Evolutionary conservation across 2,113 vertebrate genomes (phyloP), one percentile per base, ranked within the genome.

Genomic region (Todiramphus saurophagus): DNA sequence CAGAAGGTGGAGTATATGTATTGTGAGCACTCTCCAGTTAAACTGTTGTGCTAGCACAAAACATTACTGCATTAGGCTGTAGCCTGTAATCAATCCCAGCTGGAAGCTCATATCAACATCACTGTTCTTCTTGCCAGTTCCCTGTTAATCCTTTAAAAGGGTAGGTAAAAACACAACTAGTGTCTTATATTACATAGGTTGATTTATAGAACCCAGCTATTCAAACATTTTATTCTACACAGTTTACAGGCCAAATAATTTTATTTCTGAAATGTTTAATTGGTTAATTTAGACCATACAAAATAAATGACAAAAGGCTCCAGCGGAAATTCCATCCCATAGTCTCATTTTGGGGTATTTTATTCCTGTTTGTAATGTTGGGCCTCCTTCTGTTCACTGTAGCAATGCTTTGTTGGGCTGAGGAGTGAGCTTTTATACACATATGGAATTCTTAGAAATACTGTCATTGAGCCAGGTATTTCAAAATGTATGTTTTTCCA

Each of bases 141-240:
- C 85, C 94, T 89, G 64, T 93, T 97, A 96, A 96, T 97, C 87
- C 95, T 96, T 93, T 93, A 87, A 97, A 97, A 97, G 77, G 70
- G 76, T 87, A 94, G 94, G 89, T 97, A 94, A 92, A 97, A 97
- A 83, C 83, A 94, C 93, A 67, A 72, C 81, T 66, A 46, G 58
- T 79, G 81, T 81, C 93, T 97, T 96, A 73, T 82, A 75, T 97
- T 97, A 95, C 91, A 91, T 77, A 90, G 81, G 78, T 92, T 85
- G 94, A 94, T 94, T 97, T 97, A 97, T 96, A 77, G 87, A 94
- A 96, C 16, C 66, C 95, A 94, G 93, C 80, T 96, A 97, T 93
- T 97, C 78, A 97, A 97, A 97, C 68, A 95, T 86, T 96, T 96
- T 94, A 85, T 63, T 95, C 88, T 64, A 67, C 43, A 81, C 81